Conservation (phyloP, 1,140 invertebrate genomes). For the Ephestia elutella region DNA sequence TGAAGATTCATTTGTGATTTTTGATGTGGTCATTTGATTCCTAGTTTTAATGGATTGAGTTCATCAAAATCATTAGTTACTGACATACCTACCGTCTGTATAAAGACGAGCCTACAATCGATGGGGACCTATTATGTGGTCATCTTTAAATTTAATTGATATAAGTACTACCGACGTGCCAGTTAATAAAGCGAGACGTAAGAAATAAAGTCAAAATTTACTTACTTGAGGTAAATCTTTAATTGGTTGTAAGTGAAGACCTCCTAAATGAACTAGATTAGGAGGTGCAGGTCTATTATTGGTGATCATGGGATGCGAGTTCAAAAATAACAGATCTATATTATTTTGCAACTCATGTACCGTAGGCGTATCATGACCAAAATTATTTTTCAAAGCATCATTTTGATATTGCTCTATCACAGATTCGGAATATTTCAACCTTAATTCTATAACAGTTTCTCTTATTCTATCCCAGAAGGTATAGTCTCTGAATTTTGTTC, state of each 20-base stretch:
- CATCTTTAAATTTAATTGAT: too few relatives aligned
- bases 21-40: too few relatives aligned
- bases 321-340: conserved; percentile 40
- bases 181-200: too few relatives aligned
- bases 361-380: conserved; percentile 33
- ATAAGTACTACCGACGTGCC: too few relatives aligned
- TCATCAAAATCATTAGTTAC: too few relatives aligned
- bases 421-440: conserved; percentile 15
- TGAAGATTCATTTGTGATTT: too few relatives aligned
- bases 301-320: conserved; percentile 33
- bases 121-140: too few relatives aligned
- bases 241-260: conserved; percentile 23
- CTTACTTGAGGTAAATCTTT: conserved; percentile 33
- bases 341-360: conserved; percentile 27
- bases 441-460: conserved; percentile 21
- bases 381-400: conserved; percentile 29
- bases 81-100: too few relatives aligned
- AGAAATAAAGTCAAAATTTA: neutral
- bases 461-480: conserved; percentile 30
- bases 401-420: conserved; percentile 25
- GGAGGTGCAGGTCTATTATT: conserved; percentile 29
- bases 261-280: conserved; percentile 24
- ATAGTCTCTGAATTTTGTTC: conserved; percentile 19
- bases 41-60: too few relatives aligned
- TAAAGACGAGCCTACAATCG: too few relatives aligned